Evolutionary conservation across 2,113 vertebrate genomes (phyloP).

Genomic region (Scomber scombrus): DNA sequence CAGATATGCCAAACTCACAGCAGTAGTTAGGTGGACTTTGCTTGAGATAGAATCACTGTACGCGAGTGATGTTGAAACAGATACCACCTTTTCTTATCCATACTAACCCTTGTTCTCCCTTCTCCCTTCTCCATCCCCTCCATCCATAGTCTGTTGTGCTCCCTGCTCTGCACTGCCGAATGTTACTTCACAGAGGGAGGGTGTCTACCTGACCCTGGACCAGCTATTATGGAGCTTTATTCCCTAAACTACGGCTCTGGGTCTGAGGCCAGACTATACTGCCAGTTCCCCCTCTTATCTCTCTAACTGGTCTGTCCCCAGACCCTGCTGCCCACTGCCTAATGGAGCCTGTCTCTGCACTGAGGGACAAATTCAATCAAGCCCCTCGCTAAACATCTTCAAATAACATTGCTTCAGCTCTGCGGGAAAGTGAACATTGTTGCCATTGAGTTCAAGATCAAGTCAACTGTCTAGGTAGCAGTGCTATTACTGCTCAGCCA

Average conservation of each 20-base stretch:
- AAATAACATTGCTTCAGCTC: slow-evolving; percentile 64
- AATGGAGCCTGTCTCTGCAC: slow-evolving; percentile 80
- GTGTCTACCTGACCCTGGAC: slow-evolving; percentile 81
- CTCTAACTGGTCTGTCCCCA: slow-evolving; percentile 76
- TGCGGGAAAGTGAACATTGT: slow-evolving; percentile 45
- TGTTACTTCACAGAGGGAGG: slow-evolving; percentile 84
- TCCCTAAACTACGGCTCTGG: slow-evolving; percentile 82
- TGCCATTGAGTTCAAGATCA: slow-evolving; percentile 60
- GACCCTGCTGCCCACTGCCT: slow-evolving; percentile 76
- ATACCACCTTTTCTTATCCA: not conserved
- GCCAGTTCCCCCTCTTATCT: slow-evolving; percentile 75
- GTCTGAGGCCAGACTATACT: slow-evolving; percentile 73
- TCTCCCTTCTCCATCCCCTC: not conserved
- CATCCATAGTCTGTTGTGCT: slow-evolving; percentile 10
- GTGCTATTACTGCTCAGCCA: not conserved
- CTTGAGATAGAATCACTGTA: slow-evolving; percentile 42
- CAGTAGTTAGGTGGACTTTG: slow-evolving; percentile 38
- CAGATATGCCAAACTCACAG: slow-evolving; percentile 67
- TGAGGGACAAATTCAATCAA: slow-evolving; percentile 76
- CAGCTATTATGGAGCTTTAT: slow-evolving; percentile 84
- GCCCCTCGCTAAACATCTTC: slow-evolving; percentile 67
- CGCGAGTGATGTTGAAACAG: not conserved
- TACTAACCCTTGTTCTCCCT: slow-evolving; percentile 11
- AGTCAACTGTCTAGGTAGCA: slow-evolving; percentile 39
- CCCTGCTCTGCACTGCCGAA: slow-evolving; percentile 56